Evolutionary conservation across 1,140 invertebrate genomes (phyloP).

Genomic region (Diprion similis): DNA sequence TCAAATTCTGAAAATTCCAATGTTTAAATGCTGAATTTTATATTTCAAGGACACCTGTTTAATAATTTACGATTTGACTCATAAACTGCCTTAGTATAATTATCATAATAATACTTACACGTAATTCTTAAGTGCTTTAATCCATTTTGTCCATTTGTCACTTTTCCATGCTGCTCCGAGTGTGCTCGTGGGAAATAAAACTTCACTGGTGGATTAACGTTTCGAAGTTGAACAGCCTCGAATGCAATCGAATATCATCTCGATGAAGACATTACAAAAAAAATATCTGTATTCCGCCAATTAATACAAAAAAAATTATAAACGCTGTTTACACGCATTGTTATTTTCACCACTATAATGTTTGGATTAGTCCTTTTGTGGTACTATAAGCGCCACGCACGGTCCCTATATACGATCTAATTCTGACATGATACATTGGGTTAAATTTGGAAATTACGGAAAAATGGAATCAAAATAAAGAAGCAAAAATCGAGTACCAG

Average conservation of each 20-base stretch:
- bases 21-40: no score
- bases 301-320: not conserved
- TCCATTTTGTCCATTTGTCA: conserved; percentile 12
- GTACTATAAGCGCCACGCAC: not conserved
- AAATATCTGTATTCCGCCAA: not conserved
- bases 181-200: conserved; percentile 16
- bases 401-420: not conserved
- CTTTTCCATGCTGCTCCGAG: conserved; percentile 9
- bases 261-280: conserved; percentile 16
- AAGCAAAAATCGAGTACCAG: no score
- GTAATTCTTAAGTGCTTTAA: conserved; percentile 19
- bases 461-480: no score
- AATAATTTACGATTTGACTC: no score
- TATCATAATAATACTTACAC: not conserved
- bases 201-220: conserved; percentile 6
- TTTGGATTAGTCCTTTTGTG: not conserved
- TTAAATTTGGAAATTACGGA: no score
- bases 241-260: conserved; percentile 15
- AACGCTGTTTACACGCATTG: not conserved
- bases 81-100: not conserved
- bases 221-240: conserved; percentile 7
- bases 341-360: not conserved
- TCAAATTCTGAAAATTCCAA: no score
- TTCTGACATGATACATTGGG: no score
- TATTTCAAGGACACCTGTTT: not conserved